Evolutionary conservation across 2,797 vertebrate species (phyloP), one percentile per base, ranked within the genome.

Genomic region (Parauchenoglanis punctatus): DNA sequence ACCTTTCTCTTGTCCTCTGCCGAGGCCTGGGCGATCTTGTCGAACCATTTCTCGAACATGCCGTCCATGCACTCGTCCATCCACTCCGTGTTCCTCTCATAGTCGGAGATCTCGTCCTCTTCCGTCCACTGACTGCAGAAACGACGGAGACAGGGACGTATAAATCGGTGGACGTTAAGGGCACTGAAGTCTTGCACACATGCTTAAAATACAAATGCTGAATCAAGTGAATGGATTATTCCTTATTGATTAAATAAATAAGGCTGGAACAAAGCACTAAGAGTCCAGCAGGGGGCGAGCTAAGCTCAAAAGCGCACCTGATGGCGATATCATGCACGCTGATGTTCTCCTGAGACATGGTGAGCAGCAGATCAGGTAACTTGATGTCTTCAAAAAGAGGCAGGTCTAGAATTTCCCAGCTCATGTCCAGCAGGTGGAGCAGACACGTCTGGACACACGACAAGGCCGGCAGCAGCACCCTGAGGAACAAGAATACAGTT

Each of bases 11-110:
- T 96, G 91, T 99, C 97, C 90, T 99, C 98, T 87, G 96, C 93
- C 65, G 97, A 96, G 85, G 97, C 97, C 86, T 98, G 97, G 84
- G 96, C 94, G 56, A 99, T 99, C 95, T 98, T 99, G 94, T 99
- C 97, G 88, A 97, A 99, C 98, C 98, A 99, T 93, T 96, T 96
- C 94, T 99, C 98, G 94, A 99, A 99, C 97, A 98, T 97, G 65
- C 97, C 96, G 40, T 99, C 98, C 94, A 97, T 97, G 88, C 98
- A 99, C 93, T 99, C 98, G 61, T 99, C 98, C 98, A 99, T 98
- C 98, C 98, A 99, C 88, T 98, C 97, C 46, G 96, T 96, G 93
- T 99, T 99, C 94, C 98, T 97, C 94, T 97, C 98, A 91, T 98
- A 99, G 94, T 98, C 98, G 15, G 97, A 93, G 12, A 99, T 97